Evolutionary conservation across 1,140 invertebrate genomes (phyloP).

Genomic region (Cryptotermes secundus): DNA sequence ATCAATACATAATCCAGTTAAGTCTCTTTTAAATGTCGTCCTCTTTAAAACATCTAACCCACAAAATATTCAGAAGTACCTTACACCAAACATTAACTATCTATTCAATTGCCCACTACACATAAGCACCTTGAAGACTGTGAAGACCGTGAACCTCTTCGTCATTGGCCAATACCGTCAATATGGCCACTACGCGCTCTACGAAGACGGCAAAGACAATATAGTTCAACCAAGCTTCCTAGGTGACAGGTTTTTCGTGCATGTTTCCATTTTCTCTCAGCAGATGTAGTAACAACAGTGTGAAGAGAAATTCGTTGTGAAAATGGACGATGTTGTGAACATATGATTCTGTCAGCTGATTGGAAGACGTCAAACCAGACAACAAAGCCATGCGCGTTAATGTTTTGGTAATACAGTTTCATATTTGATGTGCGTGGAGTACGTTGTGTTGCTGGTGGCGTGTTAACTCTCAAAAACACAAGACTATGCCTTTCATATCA

Average conservation of each 20-base stretch:
- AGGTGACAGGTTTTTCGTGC: neutral
- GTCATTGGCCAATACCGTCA: too few relatives aligned
- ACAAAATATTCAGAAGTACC: too few relatives aligned
- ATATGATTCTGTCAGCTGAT: conserved; percentile 40
- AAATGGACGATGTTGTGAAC: conserved; percentile 23
- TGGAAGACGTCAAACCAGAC: conserved; percentile 34
- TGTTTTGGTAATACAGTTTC: conserved; percentile 38
- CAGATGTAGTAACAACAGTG: neutral
- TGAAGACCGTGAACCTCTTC: too few relatives aligned
- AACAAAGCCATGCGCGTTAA: conserved; percentile 51
- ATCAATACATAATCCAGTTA: too few relatives aligned
- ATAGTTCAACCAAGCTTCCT: neutral
- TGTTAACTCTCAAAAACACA: conserved; percentile 32
- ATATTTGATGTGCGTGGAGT: conserved; percentile 35
- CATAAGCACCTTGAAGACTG: too few relatives aligned
- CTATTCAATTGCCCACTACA: too few relatives aligned
- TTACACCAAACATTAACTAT: too few relatives aligned
- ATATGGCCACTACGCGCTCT: too few relatives aligned
- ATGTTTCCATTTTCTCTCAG: neutral
- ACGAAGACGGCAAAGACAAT: too few relatives aligned
- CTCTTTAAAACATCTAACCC: too few relatives aligned
- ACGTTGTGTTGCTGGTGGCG: conserved; percentile 33
- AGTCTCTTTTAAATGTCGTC: too few relatives aligned
- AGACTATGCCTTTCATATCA: conserved; percentile 89
- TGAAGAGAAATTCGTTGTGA: neutral